Evolutionary conservation across 2,797 vertebrate genomes (phyloP).

Genomic region (Erithacus rubecula): DNA sequence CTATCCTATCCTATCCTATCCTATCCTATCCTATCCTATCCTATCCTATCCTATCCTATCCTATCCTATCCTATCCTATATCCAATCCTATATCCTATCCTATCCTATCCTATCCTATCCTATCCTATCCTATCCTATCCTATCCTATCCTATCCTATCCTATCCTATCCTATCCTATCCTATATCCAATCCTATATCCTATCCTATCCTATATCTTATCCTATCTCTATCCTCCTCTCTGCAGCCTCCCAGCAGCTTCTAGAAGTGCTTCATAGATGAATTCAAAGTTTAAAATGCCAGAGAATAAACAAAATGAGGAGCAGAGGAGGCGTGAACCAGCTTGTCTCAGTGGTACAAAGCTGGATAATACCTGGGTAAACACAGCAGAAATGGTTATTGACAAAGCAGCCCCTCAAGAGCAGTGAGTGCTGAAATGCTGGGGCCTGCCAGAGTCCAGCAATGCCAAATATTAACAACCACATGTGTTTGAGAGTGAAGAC

Average conservation of each 20-base stretch:
- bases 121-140: background rate
- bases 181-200: background rate
- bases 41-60: background rate
- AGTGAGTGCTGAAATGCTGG: background rate
- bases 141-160: background rate
- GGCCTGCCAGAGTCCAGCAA: background rate
- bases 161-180: background rate
- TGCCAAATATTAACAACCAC: background rate
- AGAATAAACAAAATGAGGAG: background rate
- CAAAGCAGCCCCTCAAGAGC: background rate
- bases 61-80: background rate
- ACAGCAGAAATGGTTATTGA: background rate
- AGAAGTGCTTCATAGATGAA: background rate
- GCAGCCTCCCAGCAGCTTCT: background rate
- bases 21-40: background rate
- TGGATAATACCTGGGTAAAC: conserved; percentile 8
- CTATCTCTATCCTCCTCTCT: background rate
- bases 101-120: background rate
- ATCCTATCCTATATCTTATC: background rate
- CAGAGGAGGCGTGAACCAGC: background rate
- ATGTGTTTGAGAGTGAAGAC: background rate
- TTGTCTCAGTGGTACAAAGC: background rate
- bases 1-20: background rate
- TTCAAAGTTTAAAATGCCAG: background rate
- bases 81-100: background rate